Evolutionary conservation across 2,888 invertebrate species (phyloP).

Genomic region (Tiphia femorata): DNA sequence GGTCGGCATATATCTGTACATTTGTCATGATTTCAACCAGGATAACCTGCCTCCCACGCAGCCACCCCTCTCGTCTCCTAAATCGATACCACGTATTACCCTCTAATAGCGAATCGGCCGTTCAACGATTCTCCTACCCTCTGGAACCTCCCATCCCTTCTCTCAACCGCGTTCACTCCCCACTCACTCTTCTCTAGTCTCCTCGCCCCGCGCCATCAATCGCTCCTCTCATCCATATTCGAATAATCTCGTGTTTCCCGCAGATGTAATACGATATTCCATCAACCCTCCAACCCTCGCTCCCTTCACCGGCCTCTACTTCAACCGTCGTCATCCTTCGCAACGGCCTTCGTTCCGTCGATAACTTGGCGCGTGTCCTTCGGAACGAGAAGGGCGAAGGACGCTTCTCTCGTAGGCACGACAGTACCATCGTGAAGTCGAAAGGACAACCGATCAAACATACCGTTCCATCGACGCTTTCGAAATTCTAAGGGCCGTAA

Average conservation of each 20-base stretch:
- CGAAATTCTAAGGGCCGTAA: too few relatives aligned
- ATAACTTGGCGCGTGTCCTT: too few relatives aligned
- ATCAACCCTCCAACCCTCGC: constrained; percentile 4
- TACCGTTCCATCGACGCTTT: too few relatives aligned
- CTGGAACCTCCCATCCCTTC: background rate
- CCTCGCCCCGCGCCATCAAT: too few relatives aligned
- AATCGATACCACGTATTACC: constrained; percentile 52
- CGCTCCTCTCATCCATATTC: background rate
- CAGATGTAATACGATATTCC: constrained; percentile 29
- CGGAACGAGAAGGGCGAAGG: background rate
- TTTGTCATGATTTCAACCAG: constrained; percentile 44
- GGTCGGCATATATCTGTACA: constrained; percentile 25
- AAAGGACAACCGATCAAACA: too few relatives aligned
- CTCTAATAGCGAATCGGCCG: constrained; percentile 46
- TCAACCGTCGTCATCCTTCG: too few relatives aligned
- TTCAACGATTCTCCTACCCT: constrained; percentile 18
- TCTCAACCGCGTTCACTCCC: background rate
- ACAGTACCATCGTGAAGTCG: too few relatives aligned
- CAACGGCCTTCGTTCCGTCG: too few relatives aligned
- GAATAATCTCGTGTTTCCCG: constrained; percentile 17
- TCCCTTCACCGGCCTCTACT: constrained; percentile 6
- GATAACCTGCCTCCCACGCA: constrained; percentile 39
- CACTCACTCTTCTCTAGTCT: too few relatives aligned
- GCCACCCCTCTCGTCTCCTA: constrained; percentile 30
- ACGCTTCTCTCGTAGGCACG: background rate